Evolutionary conservation across 2,797 vertebrate genomes (phyloP).

Genomic region (Mormyrops attenuatus): DNA sequence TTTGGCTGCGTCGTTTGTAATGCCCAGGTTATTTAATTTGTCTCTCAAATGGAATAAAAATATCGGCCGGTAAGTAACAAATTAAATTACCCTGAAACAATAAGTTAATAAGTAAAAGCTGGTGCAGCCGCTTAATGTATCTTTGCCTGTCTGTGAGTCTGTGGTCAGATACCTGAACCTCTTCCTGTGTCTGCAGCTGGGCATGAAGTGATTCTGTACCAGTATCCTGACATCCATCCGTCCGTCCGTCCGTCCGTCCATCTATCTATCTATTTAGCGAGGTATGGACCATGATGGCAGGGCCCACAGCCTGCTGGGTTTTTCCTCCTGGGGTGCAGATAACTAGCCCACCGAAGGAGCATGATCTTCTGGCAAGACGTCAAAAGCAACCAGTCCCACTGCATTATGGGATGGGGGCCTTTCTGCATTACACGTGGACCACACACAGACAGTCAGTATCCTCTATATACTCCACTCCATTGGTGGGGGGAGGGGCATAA

Average conservation of each 20-base stretch:
- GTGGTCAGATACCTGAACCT: neutral
- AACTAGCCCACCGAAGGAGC: conserved; percentile 29
- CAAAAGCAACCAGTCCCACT: conserved; percentile 20
- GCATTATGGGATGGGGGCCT: conserved; percentile 22
- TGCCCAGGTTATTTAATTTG: neutral
- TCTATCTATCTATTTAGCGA: neutral
- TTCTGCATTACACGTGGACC: conserved; percentile 27
- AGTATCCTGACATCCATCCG: neutral
- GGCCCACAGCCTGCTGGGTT: neutral
- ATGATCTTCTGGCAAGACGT: neutral
- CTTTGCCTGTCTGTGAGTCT: neutral
- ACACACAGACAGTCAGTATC: conserved; percentile 25
- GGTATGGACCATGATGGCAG: neutral
- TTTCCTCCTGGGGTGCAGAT: conserved; percentile 29
- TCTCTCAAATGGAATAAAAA: neutral
- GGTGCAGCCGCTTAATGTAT: neutral
- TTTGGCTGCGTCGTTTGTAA: neutral
- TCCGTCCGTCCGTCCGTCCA: no score
- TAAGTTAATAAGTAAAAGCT: neutral
- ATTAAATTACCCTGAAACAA: neutral
- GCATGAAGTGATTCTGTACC: no score
- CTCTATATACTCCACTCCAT: neutral
- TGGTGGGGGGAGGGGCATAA: neutral
- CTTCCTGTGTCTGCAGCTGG: neutral
- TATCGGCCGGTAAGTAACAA: neutral